A percentile compares a stretch with the other conserved stretches of the same genome.
phyloP scores from a whole-genome alignment of 1,140 invertebrate species.

The Leptonema lineaticorne region DNA sequence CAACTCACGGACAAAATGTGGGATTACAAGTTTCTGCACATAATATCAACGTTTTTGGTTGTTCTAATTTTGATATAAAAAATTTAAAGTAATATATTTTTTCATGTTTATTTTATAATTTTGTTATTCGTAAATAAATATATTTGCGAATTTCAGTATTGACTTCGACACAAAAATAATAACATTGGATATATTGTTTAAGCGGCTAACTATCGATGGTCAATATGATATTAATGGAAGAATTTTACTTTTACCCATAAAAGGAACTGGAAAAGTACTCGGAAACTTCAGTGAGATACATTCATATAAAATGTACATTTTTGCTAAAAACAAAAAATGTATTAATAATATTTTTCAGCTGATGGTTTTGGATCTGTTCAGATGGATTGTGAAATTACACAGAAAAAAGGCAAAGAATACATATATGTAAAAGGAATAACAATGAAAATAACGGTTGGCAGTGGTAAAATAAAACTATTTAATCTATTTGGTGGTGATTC shows the following conservation, averaged over 20 bases:
- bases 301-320: not conserved
- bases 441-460: constrained; percentile 59
- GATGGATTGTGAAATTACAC: constrained; percentile 49
- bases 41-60: constrained; percentile 59
- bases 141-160: not conserved
- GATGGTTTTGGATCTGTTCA: constrained; percentile 56
- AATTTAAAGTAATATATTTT: constrained; percentile 55
- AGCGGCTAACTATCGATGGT: not conserved
- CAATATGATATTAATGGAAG: constrained; percentile 53
- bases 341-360: constrained; percentile 47
- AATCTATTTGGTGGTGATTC: constrained; percentile 67
- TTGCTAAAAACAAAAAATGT: not conserved
- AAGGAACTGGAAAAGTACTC: constrained; percentile 56
- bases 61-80: constrained; percentile 61
- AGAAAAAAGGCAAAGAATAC: constrained; percentile 55
- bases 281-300: constrained; percentile 56
- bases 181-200: not conserved
- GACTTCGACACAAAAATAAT: not conserved
- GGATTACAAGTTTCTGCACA: constrained; percentile 58
- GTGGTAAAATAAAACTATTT: constrained; percentile 57
- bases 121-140: not conserved
- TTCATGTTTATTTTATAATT: not conserved
- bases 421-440: constrained; percentile 56
- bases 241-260: constrained; percentile 64
- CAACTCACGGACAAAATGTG: constrained; percentile 42